Conservation (phyloP, 2,888 invertebrate genomes). For the Drosophila macrospina region DNA sequence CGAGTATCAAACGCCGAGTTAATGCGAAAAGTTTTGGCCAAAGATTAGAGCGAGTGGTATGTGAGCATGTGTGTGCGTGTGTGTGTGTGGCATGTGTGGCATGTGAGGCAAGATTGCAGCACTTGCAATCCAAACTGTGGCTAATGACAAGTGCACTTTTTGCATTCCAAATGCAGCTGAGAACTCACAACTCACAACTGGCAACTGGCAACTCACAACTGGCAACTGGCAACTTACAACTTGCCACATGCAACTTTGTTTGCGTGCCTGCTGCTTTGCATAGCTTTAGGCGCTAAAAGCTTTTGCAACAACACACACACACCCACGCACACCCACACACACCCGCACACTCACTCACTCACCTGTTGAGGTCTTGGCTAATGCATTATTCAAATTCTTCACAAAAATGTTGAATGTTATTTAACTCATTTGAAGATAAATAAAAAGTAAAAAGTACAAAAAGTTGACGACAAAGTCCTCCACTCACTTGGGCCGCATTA, state of each 20-base stretch:
- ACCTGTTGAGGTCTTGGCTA: conserved; percentile 62
- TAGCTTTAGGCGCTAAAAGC: conserved; percentile 72
- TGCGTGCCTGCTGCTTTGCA: conserved; percentile 53
- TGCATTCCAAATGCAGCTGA: conserved; percentile 43
- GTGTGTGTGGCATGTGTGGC: conserved; percentile 18
- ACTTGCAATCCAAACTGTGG: conserved; percentile 12
- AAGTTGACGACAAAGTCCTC: neutral
- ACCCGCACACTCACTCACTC: conserved; percentile 34
- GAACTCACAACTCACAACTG: conserved; percentile 19
- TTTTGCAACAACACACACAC: conserved; percentile 41
- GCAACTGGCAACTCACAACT: conserved; percentile 21
- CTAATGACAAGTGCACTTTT: conserved; percentile 62
- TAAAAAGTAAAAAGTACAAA: too few relatives aligned
- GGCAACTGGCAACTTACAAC: conserved; percentile 33
- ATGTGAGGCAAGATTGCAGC: conserved; percentile 39
- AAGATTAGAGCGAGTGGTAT: conserved; percentile 53
- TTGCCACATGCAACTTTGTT: conserved; percentile 44
- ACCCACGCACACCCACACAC: conserved; percentile 12
- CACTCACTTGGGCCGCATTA: conserved; percentile 40
- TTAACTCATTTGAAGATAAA: conserved; percentile 44
- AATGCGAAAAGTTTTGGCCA: conserved; percentile 71
- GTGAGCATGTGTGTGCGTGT: neutral
- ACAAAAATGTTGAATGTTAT: conserved; percentile 51
- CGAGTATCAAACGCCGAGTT: conserved; percentile 71
- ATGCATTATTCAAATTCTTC: conserved; percentile 66